Base-by-base conservation (phyloP, 2,797 vertebrate species). In the Cheracebus regulus region DNA sequence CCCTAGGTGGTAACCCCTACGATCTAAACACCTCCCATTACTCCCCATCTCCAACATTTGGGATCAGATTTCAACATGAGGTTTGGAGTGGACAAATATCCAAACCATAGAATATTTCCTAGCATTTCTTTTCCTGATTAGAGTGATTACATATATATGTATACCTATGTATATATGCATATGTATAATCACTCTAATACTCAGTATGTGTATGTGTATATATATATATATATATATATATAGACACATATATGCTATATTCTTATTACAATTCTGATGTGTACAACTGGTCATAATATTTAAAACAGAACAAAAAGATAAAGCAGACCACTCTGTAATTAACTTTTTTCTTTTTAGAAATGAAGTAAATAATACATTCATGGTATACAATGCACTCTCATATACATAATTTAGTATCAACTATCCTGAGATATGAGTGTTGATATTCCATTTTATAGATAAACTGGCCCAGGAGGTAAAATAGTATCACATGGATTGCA, bases 381-480 rank as follows among this genome's bases (percentile, higher is more conserved):
- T 90, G 33, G 6, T 36, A 48, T 93, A 55, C 17, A 58, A 19
- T 50, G 88, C 89, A 92, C 3, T 82, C 48, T 57, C 64, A 79
- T 72, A 11, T 48, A 50, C 14, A 86, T 72, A 76, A 92, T 81
- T 89, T 94, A 73, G 92, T 93, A 20, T 89, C 70, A 94, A 1
- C 67, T 85, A 41, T 55, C 52, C 28, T 91, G 26, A 79, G 48
- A 82, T 94, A 39, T 57, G 61, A 94, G 4, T 93, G 52, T 17
- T 84, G 7, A 12, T 81, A 55, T 94, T 97, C 86, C 30, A 95
- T 84, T 96, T 93, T 80, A 72, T 39, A 88, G 41, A 76, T 64
- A 33, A 70, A 50, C 13, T 75, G 72, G 20, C 39, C n/a, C 2
- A 36, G 33, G 52, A 78, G 28, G 48, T 79, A 87, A 92, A 88